These are phyloP conservation scores for Onychostruthus taczanowskii DNA, from an alignment of 2,113 vertebrate species.

Conservation along the genomic window DNA sequence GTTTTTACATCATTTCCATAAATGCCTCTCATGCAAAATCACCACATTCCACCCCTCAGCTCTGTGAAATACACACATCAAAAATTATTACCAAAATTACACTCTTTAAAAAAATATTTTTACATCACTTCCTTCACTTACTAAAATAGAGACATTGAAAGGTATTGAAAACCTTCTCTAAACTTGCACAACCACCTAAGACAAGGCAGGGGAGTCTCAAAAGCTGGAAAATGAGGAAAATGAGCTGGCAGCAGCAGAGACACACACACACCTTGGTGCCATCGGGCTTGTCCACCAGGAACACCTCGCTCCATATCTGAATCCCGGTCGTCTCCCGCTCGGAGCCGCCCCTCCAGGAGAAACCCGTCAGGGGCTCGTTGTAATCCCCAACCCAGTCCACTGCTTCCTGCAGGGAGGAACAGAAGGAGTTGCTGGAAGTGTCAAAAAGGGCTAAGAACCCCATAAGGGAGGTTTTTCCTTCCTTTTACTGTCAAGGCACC, in stretches of 20 bases:
- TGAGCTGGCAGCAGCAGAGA: background rate
- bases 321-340: conserved; percentile 97
- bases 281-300: conserved; percentile 92
- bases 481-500: background rate
- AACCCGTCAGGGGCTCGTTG: conserved; percentile 93
- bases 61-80: background rate
- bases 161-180: background rate
- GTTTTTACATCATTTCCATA: background rate
- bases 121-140: background rate
- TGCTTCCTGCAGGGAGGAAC: conserved; percentile 73
- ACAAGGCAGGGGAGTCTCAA: background rate
- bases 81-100: background rate
- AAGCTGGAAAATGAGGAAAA: background rate
- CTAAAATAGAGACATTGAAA: background rate
- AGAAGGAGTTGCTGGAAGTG: background rate
- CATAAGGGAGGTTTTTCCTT: background rate
- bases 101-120: background rate
- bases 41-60: background rate
- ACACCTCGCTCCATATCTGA: conserved; percentile 97
- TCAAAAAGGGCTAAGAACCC: background rate
- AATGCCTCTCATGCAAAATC: background rate
- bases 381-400: conserved; percentile 89
- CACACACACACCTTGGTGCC: conserved; percentile 84
- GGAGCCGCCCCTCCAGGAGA: conserved; percentile 96
- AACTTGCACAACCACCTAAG: background rate